A percentile compares a stretch with the other conserved stretches of the same genome.
Conservation (phyloP, 2,797 vertebrate species). For the Cyclopterus lumpus region DNA sequence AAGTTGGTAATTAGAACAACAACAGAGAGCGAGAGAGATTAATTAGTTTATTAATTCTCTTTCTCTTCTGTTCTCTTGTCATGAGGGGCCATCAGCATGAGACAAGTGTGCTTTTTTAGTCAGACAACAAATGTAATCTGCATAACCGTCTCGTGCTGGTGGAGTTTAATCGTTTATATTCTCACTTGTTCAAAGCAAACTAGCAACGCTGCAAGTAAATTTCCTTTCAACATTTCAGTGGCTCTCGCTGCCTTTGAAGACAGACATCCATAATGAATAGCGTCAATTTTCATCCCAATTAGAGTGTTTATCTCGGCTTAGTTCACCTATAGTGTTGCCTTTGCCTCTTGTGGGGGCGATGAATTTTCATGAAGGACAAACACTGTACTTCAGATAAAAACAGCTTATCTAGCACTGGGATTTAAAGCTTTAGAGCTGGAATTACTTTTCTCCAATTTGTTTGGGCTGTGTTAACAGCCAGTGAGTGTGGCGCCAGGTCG, state of each 20-base stretch:
- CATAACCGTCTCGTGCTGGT: constrained; percentile 64
- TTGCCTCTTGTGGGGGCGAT: constrained; percentile 73
- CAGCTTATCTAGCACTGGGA: constrained; percentile 75
- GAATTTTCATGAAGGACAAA: constrained; percentile 84
- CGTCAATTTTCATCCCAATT: constrained; percentile 82
- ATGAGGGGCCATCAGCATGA: constrained; percentile 52
- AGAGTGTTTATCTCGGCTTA: constrained; percentile 82
- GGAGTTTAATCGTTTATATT: constrained; percentile 68
- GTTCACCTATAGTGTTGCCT: constrained; percentile 81
- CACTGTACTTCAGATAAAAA: constrained; percentile 77
- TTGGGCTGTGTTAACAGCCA: constrained; percentile 72
- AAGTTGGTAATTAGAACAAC: constrained; percentile 66
- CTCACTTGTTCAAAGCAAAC: constrained; percentile 74
- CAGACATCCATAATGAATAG: constrained; percentile 78
- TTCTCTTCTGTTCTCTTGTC: constrained; percentile 53
- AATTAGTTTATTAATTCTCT: constrained; percentile 64
- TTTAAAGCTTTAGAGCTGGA: constrained; percentile 76
- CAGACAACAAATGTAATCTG: constrained; percentile 67
- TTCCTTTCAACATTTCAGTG: constrained; percentile 78
- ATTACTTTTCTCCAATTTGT: constrained; percentile 77
- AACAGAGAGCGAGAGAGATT: constrained; percentile 41
- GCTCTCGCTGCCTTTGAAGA: constrained; percentile 78
- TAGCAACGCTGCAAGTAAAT: constrained; percentile 70
- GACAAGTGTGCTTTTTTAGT: constrained; percentile 59
- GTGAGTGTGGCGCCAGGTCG: constrained; percentile 39